A percentile compares a stretch with the other conserved stretches of the same genome.
phyloP scores from a whole-genome alignment of 2,113 vertebrate genomes.

The Crotalus horridus region DNA sequence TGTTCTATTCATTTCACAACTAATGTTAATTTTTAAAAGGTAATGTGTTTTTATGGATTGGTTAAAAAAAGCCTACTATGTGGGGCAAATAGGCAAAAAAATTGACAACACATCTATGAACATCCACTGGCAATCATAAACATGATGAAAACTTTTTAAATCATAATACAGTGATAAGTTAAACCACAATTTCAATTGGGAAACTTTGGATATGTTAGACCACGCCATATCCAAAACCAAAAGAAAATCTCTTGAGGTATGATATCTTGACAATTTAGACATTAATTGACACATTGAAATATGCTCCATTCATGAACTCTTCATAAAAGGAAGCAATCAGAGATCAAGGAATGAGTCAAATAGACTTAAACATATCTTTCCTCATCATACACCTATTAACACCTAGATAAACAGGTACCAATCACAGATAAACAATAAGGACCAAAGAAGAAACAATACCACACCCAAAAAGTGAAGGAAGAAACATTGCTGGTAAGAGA shows the following conservation, averaged over 20 bases:
- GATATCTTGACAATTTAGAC: background rate
- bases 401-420: background rate
- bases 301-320: background rate
- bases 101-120: background rate
- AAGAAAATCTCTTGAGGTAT: background rate
- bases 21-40: background rate
- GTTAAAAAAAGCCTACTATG: background rate
- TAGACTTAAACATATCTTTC: background rate
- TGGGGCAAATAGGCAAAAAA: background rate
- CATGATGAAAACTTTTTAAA: background rate
- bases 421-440: background rate
- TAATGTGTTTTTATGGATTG: background rate
- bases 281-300: background rate
- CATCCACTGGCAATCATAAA: background rate
- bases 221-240: background rate
- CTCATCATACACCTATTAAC: background rate
- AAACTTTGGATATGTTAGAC: background rate
- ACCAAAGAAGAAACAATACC: background rate
- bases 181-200: background rate
- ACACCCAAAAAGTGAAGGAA: background rate
- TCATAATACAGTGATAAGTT: background rate
- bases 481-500: background rate
- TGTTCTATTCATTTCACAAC: background rate
- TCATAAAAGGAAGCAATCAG: background rate
- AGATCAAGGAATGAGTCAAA: background rate